These are phyloP conservation scores for Himalopsyche japonica DNA, from an alignment of 2,888 invertebrate genomes.

Conservation along the genomic window DNA sequence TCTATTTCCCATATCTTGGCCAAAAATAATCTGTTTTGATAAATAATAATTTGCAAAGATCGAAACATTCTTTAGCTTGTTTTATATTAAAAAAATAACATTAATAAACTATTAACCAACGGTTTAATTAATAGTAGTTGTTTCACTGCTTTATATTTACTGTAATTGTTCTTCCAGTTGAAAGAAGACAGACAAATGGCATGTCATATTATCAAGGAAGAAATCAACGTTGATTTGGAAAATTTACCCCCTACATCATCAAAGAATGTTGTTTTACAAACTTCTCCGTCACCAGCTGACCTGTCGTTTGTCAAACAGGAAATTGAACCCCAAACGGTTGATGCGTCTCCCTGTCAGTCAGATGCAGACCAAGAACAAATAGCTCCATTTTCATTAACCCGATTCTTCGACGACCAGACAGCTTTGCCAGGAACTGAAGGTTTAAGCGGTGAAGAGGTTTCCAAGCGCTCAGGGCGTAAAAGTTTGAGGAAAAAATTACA, in stretches of 20 bases:
- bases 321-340: neutral
- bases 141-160: too few relatives aligned
- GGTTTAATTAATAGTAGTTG: neutral
- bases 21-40: neutral
- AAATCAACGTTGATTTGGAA: neutral
- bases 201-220: neutral
- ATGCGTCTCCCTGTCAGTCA: neutral
- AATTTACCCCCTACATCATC: neutral
- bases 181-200: neutral
- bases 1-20: neutral
- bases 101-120: neutral
- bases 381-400: neutral
- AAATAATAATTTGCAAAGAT: too few relatives aligned
- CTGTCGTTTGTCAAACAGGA: neutral
- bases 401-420: neutral
- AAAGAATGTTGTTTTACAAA: neutral
- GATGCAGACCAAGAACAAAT: neutral
- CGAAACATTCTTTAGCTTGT: too few relatives aligned
- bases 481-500: neutral
- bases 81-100: neutral
- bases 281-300: neutral
- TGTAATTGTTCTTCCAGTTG: neutral
- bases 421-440: neutral
- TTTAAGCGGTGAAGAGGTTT: neutral
- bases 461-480: neutral